phyloP scores from a whole-genome alignment of 2,888 invertebrate genomes.

The Eilema depressum region DNA sequence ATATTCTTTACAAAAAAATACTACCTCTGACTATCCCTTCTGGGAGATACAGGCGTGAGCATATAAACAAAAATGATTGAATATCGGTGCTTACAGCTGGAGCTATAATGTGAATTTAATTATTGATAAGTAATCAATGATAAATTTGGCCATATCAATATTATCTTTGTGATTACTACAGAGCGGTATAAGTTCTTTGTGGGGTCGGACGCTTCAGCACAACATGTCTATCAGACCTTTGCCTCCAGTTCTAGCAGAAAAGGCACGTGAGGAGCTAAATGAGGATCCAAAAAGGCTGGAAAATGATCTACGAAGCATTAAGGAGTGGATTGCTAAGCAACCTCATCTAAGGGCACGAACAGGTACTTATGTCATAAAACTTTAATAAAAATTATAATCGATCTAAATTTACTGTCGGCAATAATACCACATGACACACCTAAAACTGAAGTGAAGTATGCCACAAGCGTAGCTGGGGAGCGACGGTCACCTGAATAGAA shows the following conservation, averaged over 20 bases:
- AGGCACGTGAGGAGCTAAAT: slow-evolving; percentile 83
- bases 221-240: slow-evolving; percentile 69
- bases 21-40: neutral
- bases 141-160: slow-evolving; percentile 37
- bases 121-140: slow-evolving; percentile 51
- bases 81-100: neutral
- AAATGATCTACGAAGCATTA: slow-evolving; percentile 82
- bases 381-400: neutral
- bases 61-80: neutral
- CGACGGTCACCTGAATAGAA: too few relatives aligned
- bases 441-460: neutral
- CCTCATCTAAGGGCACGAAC: slow-evolving; percentile 80
- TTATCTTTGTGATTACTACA: slow-evolving; percentile 33
- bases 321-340: slow-evolving; percentile 86
- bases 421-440: neutral
- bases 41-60: neutral
- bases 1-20: too few relatives aligned
- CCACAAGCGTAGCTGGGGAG: too few relatives aligned
- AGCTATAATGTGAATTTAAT: slow-evolving; percentile 30
- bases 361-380: slow-evolving; percentile 49
- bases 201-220: slow-evolving; percentile 34
- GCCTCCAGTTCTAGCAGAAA: slow-evolving; percentile 66
- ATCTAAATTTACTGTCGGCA: neutral
- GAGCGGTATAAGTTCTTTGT: slow-evolving; percentile 29
- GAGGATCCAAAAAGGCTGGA: slow-evolving; percentile 82